Conservation (phyloP, 2,797 vertebrate species). For the Tokudaia tokunoshimensis region DNA sequence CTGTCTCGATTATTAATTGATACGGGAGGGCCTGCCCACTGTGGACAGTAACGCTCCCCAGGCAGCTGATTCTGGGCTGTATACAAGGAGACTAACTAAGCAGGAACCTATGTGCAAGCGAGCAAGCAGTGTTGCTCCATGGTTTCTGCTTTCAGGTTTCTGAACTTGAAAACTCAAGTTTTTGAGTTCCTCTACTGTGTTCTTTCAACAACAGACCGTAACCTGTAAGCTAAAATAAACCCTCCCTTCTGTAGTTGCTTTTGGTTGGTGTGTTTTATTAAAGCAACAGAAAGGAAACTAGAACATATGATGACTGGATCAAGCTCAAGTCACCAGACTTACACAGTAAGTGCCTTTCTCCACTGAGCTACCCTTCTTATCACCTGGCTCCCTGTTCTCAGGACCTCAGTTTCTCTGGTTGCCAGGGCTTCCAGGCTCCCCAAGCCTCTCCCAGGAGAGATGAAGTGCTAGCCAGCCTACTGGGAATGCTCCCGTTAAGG, state of each 20-base stretch:
- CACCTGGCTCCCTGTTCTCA: not conserved
- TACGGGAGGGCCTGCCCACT: not conserved
- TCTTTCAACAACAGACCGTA: not conserved
- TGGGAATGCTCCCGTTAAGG: not conserved
- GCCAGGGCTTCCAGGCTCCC: not conserved
- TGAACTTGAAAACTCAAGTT: not conserved
- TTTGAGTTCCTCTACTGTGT: not conserved
- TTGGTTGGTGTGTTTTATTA: not conserved
- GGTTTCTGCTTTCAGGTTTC: not conserved
- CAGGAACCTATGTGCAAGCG: not conserved
- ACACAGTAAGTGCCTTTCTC: not conserved
- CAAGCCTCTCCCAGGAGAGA: not conserved
- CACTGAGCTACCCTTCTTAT: not conserved
- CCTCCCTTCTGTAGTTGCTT: not conserved
- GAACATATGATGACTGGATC: not conserved
- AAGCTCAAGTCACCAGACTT: not conserved
- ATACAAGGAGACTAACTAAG: not conserved
- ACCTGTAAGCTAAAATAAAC: not conserved
- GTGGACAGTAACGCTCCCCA: not conserved
- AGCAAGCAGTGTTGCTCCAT: not conserved
- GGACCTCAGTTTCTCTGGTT: not conserved
- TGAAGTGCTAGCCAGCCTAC: not conserved
- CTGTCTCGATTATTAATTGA: not conserved
- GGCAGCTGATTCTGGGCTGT: not conserved
- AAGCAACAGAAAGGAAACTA: not conserved